Evolutionary conservation across 1,140 invertebrate genomes (phyloP).

Genomic region (Agrypnia vestita): DNA sequence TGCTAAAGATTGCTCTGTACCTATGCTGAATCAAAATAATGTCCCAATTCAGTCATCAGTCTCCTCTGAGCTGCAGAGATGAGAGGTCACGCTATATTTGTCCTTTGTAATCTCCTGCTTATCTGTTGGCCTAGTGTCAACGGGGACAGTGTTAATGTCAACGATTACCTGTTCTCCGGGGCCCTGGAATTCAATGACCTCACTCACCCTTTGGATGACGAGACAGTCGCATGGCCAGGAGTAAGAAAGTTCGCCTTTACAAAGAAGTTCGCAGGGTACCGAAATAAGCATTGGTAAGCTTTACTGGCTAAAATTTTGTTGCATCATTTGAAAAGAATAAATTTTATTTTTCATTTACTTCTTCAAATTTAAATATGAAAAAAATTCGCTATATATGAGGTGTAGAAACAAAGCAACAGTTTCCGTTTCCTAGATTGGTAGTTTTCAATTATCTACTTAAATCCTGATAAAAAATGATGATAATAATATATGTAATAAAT

Average conservation of each 20-base stretch:
- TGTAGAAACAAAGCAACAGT: no score
- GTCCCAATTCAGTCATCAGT: not conserved
- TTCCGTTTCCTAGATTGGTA: no score
- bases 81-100: slow-evolving; percentile 17
- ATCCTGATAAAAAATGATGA: no score
- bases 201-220: slow-evolving; percentile 68
- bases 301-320: no score
- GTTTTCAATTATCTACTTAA: no score
- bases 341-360: no score
- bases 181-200: slow-evolving; percentile 69
- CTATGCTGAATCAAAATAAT: no score
- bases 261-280: slow-evolving; percentile 52
- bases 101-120: not conserved
- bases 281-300: slow-evolving; percentile 61
- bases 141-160: slow-evolving; percentile 42
- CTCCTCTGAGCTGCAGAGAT: not conserved
- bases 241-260: slow-evolving; percentile 60
- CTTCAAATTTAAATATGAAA: no score
- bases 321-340: no score
- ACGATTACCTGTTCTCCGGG: slow-evolving; percentile 64
- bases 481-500: no score
- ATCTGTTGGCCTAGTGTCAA: not conserved
- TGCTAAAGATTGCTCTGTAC: no score
- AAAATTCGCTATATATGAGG: no score
- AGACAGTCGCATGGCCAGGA: slow-evolving; percentile 68